Evolutionary conservation across 2,113 vertebrate genomes (phyloP), one percentile per base, ranked within the genome.

Genomic region (Aptenodytes forsteri): DNA sequence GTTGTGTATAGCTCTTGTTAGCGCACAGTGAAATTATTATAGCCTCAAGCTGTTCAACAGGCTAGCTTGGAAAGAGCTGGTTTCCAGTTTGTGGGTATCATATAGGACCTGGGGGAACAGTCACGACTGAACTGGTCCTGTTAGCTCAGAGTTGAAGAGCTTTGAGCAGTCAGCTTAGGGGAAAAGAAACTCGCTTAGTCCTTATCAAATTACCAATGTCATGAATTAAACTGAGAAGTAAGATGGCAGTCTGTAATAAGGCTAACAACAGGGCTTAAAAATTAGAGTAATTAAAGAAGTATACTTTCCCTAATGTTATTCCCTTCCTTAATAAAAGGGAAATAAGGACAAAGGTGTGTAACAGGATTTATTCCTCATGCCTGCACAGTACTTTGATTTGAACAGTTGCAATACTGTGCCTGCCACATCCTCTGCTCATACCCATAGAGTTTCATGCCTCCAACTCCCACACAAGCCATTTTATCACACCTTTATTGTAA

Each of bases 71-170:
- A 52, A 75, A 50, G 40, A 71, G 38, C 66, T 80, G 32, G 34
- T 61, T 38, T 91, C 58, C 65, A 78, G 62, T 67, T 46, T 69
- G 6, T 75, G 85, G 49, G 40, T 50, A 12, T 66, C 29, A 11
- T 17, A 34, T 4, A 50, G 73, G 65, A 42, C 21, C 36, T 44
- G 42, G 14, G 64, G 50, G n/a, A 58, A 42, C 25, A 56, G 36
- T 4, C 73, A 8, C 0, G 0, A 27, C 72, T 67, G 47, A 27
- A 27, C 34, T 18, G 47, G 49, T 6, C 29, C 61, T 29, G 34
- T 26, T 4, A 72, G 75, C 36, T 87, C 54, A 1, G 30, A 54
- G 16, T 2, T 67, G 42, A 76, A 83, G 9, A 76, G n/a, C 21
- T 72, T 70, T 44, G 42, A 66, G 42, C 61, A 79, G 69, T 38